These are phyloP conservation scores for Hydrozoanthus tunicans DNA, from an alignment of 64 coral and sea anemone species.

Conservation along the genomic window DNA sequence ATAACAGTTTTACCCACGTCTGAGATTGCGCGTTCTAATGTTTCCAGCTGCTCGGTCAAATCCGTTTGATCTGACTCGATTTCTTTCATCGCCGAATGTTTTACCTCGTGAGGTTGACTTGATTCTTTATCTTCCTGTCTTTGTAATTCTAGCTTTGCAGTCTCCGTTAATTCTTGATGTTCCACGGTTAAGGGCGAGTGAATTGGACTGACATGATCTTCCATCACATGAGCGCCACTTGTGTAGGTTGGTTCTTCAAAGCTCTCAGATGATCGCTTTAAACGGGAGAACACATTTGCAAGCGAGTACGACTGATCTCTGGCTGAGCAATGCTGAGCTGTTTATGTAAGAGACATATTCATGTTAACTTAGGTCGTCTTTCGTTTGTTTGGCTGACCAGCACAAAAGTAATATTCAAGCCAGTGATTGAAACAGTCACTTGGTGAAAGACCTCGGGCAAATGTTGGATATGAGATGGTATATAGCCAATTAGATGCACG, in stretches of 20 bases:
- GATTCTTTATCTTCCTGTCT: not conserved
- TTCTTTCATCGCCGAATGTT: not conserved
- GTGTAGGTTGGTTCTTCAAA: not conserved
- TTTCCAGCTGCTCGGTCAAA: not conserved
- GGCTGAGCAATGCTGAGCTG: conserved; percentile 9
- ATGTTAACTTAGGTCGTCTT: not conserved
- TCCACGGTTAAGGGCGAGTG: not conserved
- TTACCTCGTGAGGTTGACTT: not conserved
- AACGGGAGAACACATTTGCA: conserved; percentile 18
- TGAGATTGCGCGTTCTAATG: conserved; percentile 2
- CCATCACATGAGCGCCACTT: not conserved
- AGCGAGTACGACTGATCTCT: conserved; percentile 22
- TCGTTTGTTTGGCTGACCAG: too few relatives aligned
- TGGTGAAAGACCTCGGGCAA: too few relatives aligned
- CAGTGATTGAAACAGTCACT: too few relatives aligned
- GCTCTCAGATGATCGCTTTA: not conserved
- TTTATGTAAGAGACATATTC: not conserved
- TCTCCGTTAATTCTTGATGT: not conserved
- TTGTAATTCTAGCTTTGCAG: not conserved
- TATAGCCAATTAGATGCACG: too few relatives aligned
- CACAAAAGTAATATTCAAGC: too few relatives aligned
- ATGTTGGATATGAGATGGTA: too few relatives aligned
- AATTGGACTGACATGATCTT: not conserved
- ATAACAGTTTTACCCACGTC: not conserved
- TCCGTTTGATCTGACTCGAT: not conserved